Base-by-base conservation (phyloP, 1,140 invertebrate genomes). In the Liolophura sinensis region DNA sequence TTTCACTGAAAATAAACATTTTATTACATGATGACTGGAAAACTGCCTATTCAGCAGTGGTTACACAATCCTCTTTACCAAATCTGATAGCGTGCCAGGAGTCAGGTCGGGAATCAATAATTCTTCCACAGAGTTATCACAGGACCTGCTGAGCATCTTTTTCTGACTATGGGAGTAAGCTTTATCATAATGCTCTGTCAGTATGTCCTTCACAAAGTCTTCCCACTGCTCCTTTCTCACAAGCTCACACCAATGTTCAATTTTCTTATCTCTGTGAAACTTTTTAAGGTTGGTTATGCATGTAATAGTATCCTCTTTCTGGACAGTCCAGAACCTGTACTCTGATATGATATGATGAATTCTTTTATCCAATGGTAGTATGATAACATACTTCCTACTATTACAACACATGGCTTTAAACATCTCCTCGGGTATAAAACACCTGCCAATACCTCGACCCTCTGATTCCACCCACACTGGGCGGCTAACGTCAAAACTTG, bases 381-480 rank as follows among this genome's bases (percentile, higher is more conserved):
- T 48, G 6, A 78, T 63, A 62, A 59, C 62, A 46, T 64, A 70
- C 55, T 73, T 63, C 24, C 67, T 56, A 22, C 69, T 61, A 51
- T 67, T 56, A 9, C 31, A 40, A 61, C 68, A 62, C 54, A 76
- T 62, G 14, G 68, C 51, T n/a, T 66, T 3, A 57, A 76, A 76
- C 15, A 78, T 50, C 18, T 18, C 58, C 24, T 40, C 24, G 16
- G 72, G 76, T 49, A 78, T 68, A 14, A 14, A 20, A 18, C 72
- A 55, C 15, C 52, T 65, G 11, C 76, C 76, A 20, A 78, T 75
- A n/a, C 62, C 51, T 55, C 62, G 18, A 64, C 76, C 76, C 60
- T 78, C 76, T 12, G 76, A 78, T 64, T 78, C 76, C 16, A 78
- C 47, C 71, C 72, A 78, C n/a, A 78, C 74, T 12, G 68, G 66